These are phyloP conservation scores for Ceratina calcarata DNA, from an alignment of 1,140 invertebrate genomes.

Conservation along the genomic window DNA sequence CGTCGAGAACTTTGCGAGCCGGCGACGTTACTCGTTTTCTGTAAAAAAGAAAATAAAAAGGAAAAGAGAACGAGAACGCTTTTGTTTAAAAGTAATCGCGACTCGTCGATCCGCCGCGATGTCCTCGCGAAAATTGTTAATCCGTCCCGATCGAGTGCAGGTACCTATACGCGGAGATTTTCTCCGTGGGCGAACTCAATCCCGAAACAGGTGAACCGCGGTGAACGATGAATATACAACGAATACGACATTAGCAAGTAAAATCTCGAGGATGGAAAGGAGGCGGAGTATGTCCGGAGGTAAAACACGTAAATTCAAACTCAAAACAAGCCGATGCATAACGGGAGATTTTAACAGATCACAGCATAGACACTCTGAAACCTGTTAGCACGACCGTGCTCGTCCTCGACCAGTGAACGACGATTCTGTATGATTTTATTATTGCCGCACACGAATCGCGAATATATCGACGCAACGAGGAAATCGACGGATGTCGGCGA, in stretches of 20 bases:
- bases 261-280: conserved; percentile 58
- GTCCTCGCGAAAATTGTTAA: neutral
- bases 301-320: conserved; percentile 59
- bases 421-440: neutral
- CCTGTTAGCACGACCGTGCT: conserved; percentile 51
- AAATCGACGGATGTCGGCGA: conserved; percentile 9
- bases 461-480: neutral
- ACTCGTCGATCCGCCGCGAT: neutral
- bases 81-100: conserved; percentile 5
- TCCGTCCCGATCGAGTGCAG: no score
- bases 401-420: conserved; percentile 17
- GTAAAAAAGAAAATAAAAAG: neutral
- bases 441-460: neutral
- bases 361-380: conserved; percentile 9
- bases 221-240: conserved; percentile 71
- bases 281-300: conserved; percentile 34
- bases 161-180: no score
- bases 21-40: neutral
- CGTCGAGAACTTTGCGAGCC: conserved; percentile 4
- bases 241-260: conserved; percentile 71
- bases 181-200: conserved; percentile 8
- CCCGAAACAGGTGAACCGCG: conserved; percentile 31
- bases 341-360: conserved; percentile 35
- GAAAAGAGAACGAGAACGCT: no score
- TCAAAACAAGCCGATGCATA: conserved; percentile 51